phyloP scores from a whole-genome alignment of 2,113 vertebrate genomes.

The Lampris megalopsis region DNA sequence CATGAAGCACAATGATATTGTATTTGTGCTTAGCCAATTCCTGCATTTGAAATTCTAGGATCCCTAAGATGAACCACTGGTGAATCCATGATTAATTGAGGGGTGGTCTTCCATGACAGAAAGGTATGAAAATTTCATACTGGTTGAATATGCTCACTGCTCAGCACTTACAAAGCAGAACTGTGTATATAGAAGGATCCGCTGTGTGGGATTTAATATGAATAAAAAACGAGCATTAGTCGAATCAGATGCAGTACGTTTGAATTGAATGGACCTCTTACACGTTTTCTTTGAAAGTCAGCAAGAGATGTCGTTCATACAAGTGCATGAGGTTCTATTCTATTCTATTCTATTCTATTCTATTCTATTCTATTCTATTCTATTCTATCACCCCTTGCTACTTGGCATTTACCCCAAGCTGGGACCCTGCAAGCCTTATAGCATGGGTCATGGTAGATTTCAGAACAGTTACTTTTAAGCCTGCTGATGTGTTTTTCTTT shows the following conservation, averaged over 20 bases:
- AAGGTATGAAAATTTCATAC: slow-evolving; percentile 40
- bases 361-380: neutral
- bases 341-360: neutral
- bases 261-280: slow-evolving; percentile 12
- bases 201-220: slow-evolving; percentile 33
- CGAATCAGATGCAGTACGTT: slow-evolving; percentile 30
- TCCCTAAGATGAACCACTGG: slow-evolving; percentile 7
- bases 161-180: slow-evolving; percentile 33
- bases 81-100: slow-evolving; percentile 51
- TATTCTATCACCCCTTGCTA: neutral
- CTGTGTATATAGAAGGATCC: slow-evolving; percentile 8
- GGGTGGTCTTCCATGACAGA: slow-evolving; percentile 34
- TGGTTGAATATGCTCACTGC: slow-evolving; percentile 41
- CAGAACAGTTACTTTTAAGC: neutral
- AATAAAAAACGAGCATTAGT: neutral
- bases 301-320: slow-evolving; percentile 23
- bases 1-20: slow-evolving; percentile 44
- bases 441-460: slow-evolving; percentile 10
- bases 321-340: slow-evolving; percentile 1
- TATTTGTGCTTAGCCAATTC: slow-evolving; percentile 37
- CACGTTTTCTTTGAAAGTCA: neutral
- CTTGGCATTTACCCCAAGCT: slow-evolving; percentile 21
- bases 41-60: slow-evolving; percentile 22
- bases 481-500: slow-evolving; percentile 14
- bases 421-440: neutral